Evolutionary conservation across 2,888 invertebrate genomes (phyloP).

Genomic region (Ceraclea dissimilis): DNA sequence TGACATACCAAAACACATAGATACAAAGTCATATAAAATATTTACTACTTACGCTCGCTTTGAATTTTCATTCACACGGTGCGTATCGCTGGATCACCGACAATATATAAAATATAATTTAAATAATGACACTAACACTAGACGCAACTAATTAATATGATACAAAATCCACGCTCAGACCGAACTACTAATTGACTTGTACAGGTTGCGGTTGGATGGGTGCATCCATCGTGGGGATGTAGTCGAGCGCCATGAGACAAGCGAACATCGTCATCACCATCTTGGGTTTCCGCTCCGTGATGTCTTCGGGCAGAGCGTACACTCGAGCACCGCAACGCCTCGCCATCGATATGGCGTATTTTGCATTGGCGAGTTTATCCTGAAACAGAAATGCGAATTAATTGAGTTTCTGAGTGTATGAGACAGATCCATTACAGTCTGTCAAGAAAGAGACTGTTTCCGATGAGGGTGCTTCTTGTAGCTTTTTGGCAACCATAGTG

Average conservation of each 20-base stretch:
- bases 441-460: too few relatives aligned
- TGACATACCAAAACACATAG: neutral
- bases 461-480: too few relatives aligned
- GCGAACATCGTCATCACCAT: slow-evolving; percentile 99
- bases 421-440: too few relatives aligned
- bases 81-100: too few relatives aligned
- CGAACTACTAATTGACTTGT: neutral
- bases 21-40: neutral
- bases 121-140: too few relatives aligned
- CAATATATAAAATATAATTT: too few relatives aligned
- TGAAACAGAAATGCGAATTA: slow-evolving; percentile 48
- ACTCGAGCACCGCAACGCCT: slow-evolving; percentile 95
- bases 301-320: slow-evolving; percentile 97
- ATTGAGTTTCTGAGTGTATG: too few relatives aligned
- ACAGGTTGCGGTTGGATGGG: slow-evolving; percentile 29
- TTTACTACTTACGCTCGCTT: too few relatives aligned
- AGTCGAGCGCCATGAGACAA: slow-evolving; percentile 96
- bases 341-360: slow-evolving; percentile 97
- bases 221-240: slow-evolving; percentile 80
- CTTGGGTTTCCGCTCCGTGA: slow-evolving; percentile 95
- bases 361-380: slow-evolving; percentile 96
- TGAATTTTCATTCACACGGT: too few relatives aligned
- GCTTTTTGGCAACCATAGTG: too few relatives aligned
- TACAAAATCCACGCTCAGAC: too few relatives aligned
- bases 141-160: too few relatives aligned